phyloP scores from a whole-genome alignment of 2,113 vertebrate genomes.

The Pitta sordida region DNA sequence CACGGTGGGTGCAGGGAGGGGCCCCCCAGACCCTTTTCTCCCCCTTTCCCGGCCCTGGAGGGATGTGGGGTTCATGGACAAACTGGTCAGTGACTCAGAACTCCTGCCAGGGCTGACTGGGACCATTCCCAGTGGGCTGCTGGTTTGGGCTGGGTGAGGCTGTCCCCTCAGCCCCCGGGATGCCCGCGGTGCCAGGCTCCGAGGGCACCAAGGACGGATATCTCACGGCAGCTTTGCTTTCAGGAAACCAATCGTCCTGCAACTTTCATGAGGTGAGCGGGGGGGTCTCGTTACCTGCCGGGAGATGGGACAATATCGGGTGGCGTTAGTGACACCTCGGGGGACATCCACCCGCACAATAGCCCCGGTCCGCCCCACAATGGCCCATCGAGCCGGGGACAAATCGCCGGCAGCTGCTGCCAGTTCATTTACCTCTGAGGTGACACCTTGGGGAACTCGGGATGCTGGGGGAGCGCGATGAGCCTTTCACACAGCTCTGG shows the following conservation, averaged over 20 bases:
- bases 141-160: background rate
- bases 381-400: background rate
- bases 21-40: too few species aligned
- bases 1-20: too few species aligned
- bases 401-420: background rate
- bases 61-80: background rate
- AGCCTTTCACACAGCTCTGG: too few species aligned
- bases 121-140: rapidly evolving
- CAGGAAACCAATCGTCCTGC: constrained; percentile 54
- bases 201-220: too few species aligned
- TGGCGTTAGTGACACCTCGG: background rate
- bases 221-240: constrained; percentile 23
- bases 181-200: background rate
- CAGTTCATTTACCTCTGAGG: background rate
- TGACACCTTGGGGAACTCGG: background rate
- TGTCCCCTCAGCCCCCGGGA: background rate
- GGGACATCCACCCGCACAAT: background rate
- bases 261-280: constrained; percentile 49
- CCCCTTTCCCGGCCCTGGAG: background rate
- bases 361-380: background rate
- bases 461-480: too few species aligned
- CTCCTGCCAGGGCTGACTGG: rapidly evolving
- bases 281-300: constrained; percentile 6
- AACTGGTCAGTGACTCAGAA: background rate
- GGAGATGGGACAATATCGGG: background rate